Conservation (phyloP, 35 echinoderm and acorn worm genomes). For the Strongylocentrotus purpuratus region DNA sequence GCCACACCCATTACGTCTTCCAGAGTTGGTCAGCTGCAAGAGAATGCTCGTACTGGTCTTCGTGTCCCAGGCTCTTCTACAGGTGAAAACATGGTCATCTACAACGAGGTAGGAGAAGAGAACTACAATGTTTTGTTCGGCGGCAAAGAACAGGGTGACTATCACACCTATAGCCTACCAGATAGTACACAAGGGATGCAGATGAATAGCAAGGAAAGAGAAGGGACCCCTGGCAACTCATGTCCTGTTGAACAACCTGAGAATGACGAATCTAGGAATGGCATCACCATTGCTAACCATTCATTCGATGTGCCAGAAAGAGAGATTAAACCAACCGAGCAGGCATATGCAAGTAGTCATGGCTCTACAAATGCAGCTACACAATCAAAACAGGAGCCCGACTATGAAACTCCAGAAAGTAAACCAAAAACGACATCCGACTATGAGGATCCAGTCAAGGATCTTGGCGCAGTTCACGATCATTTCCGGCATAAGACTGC, state of each 20-base stretch:
- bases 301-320: neutral
- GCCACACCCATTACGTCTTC: neutral
- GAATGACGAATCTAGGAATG: too few species aligned
- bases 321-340: neutral
- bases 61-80: neutral
- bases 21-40: neutral
- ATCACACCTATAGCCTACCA: neutral
- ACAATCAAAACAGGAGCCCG: neutral
- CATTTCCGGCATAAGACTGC: neutral
- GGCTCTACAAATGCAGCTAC: neutral
- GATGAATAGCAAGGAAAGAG: neutral
- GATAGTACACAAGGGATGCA: neutral
- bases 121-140: constrained; percentile 22
- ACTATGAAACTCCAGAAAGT: neutral
- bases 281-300: too few species aligned
- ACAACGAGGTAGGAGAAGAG: constrained; percentile 3
- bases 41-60: neutral
- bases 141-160: neutral
- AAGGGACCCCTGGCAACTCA: neutral
- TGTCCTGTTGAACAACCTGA: neutral
- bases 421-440: neutral
- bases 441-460: neutral
- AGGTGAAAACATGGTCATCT: neutral
- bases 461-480: neutral
- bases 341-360: neutral